These are phyloP conservation scores for Thalpophila matura DNA, from an alignment of 2,888 invertebrate genomes.

Conservation along the genomic window DNA sequence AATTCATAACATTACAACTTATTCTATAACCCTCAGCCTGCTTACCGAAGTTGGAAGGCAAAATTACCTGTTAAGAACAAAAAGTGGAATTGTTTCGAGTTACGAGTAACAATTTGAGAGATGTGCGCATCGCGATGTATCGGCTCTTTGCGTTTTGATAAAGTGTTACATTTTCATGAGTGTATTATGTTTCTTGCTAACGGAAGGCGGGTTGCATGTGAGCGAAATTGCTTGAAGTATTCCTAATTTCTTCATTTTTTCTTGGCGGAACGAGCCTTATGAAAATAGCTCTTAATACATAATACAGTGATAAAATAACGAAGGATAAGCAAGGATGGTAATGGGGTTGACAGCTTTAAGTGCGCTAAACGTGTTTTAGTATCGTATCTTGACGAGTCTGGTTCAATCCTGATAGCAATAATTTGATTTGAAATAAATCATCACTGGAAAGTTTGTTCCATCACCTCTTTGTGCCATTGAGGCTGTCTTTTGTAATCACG, in stretches of 20 bases:
- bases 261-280: too few species aligned
- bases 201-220: constrained; percentile 15
- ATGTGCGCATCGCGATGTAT: constrained; percentile 32
- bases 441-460: too few species aligned
- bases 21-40: constrained; percentile 15
- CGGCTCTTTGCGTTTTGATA: constrained; percentile 43
- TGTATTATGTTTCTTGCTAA: constrained; percentile 11
- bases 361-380: too few species aligned
- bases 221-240: background rate
- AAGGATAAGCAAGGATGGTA: too few species aligned
- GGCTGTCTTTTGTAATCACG: too few species aligned
- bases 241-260: background rate
- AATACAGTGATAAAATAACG: too few species aligned
- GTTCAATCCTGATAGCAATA: too few species aligned
- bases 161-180: constrained; percentile 15
- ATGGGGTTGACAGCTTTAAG: too few species aligned
- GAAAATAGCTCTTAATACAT: too few species aligned
- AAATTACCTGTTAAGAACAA: constrained; percentile 27
- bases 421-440: too few species aligned
- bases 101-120: constrained; percentile 39
- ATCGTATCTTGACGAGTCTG: too few species aligned
- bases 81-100: constrained; percentile 50
- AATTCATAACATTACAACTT: constrained; percentile 31
- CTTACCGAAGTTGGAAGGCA: constrained; percentile 23
- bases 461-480: too few species aligned